phyloP scores from a whole-genome alignment of 2,888 invertebrate genomes.

The Drosophila picticornis region DNA sequence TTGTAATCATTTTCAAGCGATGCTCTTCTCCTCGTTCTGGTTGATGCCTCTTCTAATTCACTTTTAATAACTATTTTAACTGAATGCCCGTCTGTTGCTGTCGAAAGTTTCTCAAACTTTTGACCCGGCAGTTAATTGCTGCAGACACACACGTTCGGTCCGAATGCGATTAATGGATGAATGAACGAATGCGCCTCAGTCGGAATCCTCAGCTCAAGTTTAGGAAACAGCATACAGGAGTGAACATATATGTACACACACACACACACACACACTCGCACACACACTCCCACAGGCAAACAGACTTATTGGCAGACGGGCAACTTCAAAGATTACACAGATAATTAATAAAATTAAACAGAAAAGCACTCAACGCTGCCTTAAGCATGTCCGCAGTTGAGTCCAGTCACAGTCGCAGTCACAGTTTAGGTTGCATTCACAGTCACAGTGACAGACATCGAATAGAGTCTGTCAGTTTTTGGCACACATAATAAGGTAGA shows the following conservation, averaged over 20 bases:
- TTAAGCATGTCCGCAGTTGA: conserved; percentile 13
- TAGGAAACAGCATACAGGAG: conserved; percentile 5
- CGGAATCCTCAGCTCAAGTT: not conserved
- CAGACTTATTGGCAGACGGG: conserved; percentile 17
- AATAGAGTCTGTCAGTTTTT: not conserved
- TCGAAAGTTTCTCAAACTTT: conserved; percentile 47
- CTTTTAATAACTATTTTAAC: conserved; percentile 20
- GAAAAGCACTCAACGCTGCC: conserved; percentile 71
- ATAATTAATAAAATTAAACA: conserved; percentile 81
- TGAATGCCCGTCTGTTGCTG: conserved; percentile 23
- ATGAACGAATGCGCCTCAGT: conserved; percentile 6
- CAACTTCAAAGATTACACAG: conserved; percentile 74
- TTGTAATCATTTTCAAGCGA: not conserved
- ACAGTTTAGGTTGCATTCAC: conserved; percentile 1
- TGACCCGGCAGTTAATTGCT: conserved; percentile 20
- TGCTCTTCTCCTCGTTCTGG: not conserved
- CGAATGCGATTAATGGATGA: conserved; percentile 60
- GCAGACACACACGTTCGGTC: conserved; percentile 20
- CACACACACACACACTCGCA: conserved; percentile 1
- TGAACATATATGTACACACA: not conserved
- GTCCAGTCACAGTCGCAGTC: conserved; percentile 5
- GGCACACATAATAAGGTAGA: not conserved
- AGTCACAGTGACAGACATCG: not conserved
- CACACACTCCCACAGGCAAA: not conserved
- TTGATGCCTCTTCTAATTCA: conserved; percentile 29